A percentile compares a stretch with the other conserved stretches of the same genome.
Conservation (phyloP, 2,797 vertebrate genomes). For the Carcharodon carcharias region DNA sequence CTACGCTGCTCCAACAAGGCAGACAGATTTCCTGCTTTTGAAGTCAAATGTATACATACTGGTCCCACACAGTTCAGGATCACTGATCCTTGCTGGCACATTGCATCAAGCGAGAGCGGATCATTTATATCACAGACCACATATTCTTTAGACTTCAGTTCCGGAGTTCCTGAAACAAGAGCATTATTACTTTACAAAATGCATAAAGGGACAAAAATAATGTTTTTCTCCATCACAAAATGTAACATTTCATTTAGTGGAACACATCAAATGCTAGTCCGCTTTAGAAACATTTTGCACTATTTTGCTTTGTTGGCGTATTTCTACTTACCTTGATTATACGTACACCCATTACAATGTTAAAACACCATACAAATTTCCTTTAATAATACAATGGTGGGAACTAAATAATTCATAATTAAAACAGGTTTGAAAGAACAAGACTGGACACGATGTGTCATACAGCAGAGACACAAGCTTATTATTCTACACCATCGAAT, state of each 20-base stretch:
- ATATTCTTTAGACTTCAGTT: slow-evolving; percentile 72
- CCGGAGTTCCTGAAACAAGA: slow-evolving; percentile 65
- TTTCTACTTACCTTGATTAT: slow-evolving; percentile 55
- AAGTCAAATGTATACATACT: slow-evolving; percentile 62
- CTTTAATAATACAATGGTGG: background rate
- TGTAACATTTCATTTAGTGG: background rate
- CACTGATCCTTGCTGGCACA: slow-evolving; percentile 82
- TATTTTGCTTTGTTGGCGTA: slow-evolving; percentile 41
- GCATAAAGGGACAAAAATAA: background rate
- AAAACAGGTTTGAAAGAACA: slow-evolving; percentile 5
- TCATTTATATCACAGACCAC: slow-evolving; percentile 79
- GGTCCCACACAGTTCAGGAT: slow-evolving; percentile 92
- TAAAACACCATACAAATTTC: background rate
- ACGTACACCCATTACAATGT: background rate
- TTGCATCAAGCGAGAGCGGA: slow-evolving; percentile 70
- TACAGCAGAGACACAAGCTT: background rate
- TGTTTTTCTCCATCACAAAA: background rate
- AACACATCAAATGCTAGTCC: background rate
- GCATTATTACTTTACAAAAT: background rate
- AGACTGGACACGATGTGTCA: background rate
- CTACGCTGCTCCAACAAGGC: background rate
- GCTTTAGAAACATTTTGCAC: background rate
- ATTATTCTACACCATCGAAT: background rate
- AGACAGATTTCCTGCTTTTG: background rate
- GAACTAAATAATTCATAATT: background rate